Conservation (phyloP, 1,140 invertebrate species). For the Penaeus japonicus region DNA sequence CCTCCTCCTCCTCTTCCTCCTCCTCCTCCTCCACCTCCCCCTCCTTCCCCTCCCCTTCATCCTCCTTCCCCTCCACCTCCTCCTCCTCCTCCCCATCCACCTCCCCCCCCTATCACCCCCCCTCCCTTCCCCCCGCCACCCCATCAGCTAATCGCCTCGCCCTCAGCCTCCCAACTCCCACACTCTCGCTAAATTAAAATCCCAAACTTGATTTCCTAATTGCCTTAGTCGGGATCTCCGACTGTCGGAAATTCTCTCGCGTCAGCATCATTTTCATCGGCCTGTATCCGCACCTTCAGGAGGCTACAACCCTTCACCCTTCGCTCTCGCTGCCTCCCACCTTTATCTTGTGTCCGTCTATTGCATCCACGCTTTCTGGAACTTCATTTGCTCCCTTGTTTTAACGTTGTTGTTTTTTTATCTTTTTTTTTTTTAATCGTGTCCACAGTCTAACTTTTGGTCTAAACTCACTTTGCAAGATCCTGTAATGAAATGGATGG, state of each 20-base stretch:
- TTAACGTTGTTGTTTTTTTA: no score
- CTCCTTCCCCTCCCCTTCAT: background rate
- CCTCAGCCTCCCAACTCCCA: conserved; percentile 26
- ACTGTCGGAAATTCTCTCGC: background rate
- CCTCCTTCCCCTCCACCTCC: background rate
- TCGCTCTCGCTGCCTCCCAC: no score
- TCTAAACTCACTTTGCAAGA: no score
- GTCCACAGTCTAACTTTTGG: no score
- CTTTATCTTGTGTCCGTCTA: no score
- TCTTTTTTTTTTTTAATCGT: no score
- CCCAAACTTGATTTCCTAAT: conserved; percentile 46
- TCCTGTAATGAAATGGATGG: no score
- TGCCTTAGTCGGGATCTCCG: background rate
- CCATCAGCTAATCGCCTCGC: background rate
- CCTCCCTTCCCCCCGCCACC: background rate
- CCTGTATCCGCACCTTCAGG: no score
- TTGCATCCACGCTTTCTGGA: no score
- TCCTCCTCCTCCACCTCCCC: background rate
- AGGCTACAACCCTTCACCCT: no score
- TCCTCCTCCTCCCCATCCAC: background rate
- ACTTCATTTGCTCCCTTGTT: no score
- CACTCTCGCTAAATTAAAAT: conserved; percentile 38
- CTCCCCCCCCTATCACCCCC: conserved; percentile 4
- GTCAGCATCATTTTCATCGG: no score
- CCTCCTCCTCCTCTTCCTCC: background rate